Conservation (phyloP, 2,113 vertebrate genomes). For the Ophthalmolycus amberensis region DNA sequence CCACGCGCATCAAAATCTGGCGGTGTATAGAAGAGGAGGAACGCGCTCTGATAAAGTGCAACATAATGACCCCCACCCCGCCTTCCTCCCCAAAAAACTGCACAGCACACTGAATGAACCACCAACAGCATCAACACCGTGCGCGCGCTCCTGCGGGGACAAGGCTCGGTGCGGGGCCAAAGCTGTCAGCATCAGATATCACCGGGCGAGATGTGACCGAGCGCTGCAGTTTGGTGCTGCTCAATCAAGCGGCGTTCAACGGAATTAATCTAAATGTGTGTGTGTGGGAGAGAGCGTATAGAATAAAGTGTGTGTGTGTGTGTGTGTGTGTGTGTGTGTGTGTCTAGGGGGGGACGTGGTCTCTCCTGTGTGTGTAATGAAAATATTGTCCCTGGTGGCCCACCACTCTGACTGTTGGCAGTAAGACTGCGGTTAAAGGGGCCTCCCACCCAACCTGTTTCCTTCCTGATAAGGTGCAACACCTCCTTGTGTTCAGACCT, state of each 20-base stretch:
- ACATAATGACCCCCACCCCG: constrained; percentile 48
- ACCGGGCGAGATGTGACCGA: constrained; percentile 49
- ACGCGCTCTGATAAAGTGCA: constrained; percentile 64
- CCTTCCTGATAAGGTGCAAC: constrained; percentile 73
- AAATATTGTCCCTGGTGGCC: constrained; percentile 37
- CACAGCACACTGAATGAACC: constrained; percentile 12
- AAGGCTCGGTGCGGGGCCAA: constrained; percentile 47
- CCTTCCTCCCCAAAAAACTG: background rate
- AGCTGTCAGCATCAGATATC: constrained; percentile 68
- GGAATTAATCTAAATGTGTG: constrained; percentile 29
- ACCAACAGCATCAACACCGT: background rate
- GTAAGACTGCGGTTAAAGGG: constrained; percentile 13
- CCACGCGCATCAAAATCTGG: constrained; percentile 72
- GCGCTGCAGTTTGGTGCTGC: constrained; percentile 50
- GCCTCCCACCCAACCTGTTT: constrained; percentile 65
- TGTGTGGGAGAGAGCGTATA: background rate
- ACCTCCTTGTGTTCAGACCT: constrained; percentile 38
- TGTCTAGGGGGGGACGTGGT: background rate
- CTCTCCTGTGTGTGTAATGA: constrained; percentile 48
- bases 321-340: background rate
- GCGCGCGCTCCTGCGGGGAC: constrained; percentile 34
- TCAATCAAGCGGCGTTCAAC: constrained; percentile 46
- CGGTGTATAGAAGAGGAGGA: constrained; percentile 52
- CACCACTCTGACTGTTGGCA: constrained; percentile 36
- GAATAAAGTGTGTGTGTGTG: background rate